Percentiles rank a stretch among this genome's conserved stretches.
These are phyloP conservation scores for Ichneumon xanthorius DNA, from an alignment of 2,888 invertebrate genomes.

Conservation along the genomic window DNA sequence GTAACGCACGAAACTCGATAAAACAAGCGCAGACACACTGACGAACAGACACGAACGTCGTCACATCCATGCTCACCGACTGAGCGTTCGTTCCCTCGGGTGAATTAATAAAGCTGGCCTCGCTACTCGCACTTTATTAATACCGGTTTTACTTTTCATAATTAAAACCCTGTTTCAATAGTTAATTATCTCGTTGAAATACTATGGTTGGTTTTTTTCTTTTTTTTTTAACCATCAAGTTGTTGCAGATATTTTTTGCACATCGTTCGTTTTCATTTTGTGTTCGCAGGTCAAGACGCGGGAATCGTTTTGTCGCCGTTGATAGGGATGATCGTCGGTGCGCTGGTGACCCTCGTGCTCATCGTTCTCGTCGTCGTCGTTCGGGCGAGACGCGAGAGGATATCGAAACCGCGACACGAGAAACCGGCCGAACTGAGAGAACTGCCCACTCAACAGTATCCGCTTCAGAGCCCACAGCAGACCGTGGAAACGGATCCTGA, in stretches of 20 bases:
- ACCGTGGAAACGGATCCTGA: slow-evolving; percentile 89
- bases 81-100: too few species aligned
- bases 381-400: slow-evolving; percentile 85
- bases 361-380: slow-evolving; percentile 86
- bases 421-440: slow-evolving; percentile 80
- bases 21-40: slow-evolving; percentile 7
- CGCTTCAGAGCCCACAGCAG: slow-evolving; percentile 81
- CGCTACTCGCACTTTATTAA: slow-evolving; percentile 19
- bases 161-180: not conserved
- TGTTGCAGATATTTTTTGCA: not conserved
- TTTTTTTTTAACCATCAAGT: not conserved
- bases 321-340: slow-evolving; percentile 86
- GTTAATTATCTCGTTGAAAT: not conserved
- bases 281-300: slow-evolving; percentile 86
- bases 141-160: not conserved
- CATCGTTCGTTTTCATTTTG: too few species aligned
- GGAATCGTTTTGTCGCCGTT: slow-evolving; percentile 87
- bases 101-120: slow-evolving; percentile 5
- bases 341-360: slow-evolving; percentile 86
- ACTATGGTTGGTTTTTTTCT: slow-evolving; percentile 1
- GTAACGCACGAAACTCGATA: slow-evolving; percentile 23
- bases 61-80: not conserved
- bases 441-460: slow-evolving; percentile 79
- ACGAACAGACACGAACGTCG: not conserved
- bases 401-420: slow-evolving; percentile 79